Conservation (phyloP, 2,113 vertebrate genomes). For the Festucalex cinctus region DNA sequence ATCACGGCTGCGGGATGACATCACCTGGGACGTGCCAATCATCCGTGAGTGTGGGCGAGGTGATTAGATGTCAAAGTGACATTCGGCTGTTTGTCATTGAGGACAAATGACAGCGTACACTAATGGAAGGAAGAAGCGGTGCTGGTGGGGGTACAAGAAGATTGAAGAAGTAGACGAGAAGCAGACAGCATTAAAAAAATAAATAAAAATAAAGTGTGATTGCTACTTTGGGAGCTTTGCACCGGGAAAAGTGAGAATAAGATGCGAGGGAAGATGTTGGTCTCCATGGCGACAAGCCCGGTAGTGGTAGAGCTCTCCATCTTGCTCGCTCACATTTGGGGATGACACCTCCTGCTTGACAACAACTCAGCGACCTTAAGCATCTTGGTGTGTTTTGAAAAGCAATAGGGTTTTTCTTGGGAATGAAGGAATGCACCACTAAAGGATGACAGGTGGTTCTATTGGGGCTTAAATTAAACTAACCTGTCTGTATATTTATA, state of each 20-base stretch:
- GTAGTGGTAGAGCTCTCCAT: background rate
- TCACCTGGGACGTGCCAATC: slow-evolving; percentile 3
- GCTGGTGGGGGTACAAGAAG: background rate
- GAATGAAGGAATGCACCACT: background rate
- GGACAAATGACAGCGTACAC: background rate
- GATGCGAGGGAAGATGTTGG: slow-evolving; percentile 7
- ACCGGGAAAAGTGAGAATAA: background rate
- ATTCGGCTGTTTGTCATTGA: slow-evolving; percentile 1
- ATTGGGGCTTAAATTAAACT: too few species aligned
- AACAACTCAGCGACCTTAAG: background rate
- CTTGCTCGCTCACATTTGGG: background rate
- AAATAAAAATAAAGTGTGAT: background rate
- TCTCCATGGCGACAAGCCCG: slow-evolving; percentile 9
- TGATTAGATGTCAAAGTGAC: background rate
- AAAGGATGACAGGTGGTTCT: too few species aligned
- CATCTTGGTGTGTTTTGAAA: background rate
- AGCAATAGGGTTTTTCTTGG: background rate
- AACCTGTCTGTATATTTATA: too few species aligned
- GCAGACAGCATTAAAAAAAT: background rate
- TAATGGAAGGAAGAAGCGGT: background rate
- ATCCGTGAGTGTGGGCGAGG: background rate
- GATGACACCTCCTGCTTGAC: background rate
- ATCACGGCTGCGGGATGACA: slow-evolving; percentile 2
- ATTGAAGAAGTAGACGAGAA: background rate
- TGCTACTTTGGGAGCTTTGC: slow-evolving; percentile 8